Evolutionary conservation across 2,113 vertebrate species (phyloP), one percentile per base, ranked within the genome.

Genomic region (Nanorana parkeri): DNA sequence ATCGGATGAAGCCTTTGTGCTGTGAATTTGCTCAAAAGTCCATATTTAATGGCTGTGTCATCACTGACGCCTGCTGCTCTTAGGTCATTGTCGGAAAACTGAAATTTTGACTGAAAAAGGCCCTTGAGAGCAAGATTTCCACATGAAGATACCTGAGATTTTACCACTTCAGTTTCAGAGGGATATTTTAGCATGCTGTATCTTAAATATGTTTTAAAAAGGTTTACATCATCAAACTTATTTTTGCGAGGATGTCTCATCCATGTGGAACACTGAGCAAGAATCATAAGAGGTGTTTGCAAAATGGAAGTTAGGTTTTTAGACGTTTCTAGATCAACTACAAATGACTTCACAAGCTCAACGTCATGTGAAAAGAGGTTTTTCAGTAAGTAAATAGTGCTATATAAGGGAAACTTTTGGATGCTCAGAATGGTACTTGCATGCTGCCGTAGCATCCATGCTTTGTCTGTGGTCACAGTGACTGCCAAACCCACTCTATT

Each of bases 21-120:
- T 17, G 89, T 88, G 68, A 89, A 88, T 78, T 88, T 91, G 76
- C 78, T 89, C 71, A 89, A 78, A 23, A 92, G 61, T 56, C 75
- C 85, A 77, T 83, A 83, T 36, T 51, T 74, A 29, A 90, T 23
- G 21, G 83, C 87, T 47, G 85, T 80, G 11, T 84, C 84, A 54
- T 51, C 65, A 16, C 83, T 80, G 17, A 85, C 51, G 0, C 80
- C 89, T 20, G 72, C 80, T 67, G 86, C 83, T 60, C 1, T 15
- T 0, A 91, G 85, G 13, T 90, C 87, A 7, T 84, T 67, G 0
- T 78, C 85, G 5, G 19, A 84, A 47, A 92, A 90, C 26, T 89
- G 74, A 82, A 87, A 89, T 55, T 78, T 56, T 17, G 73, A 80
- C 10, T 86, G 78, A 4, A 89, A 88, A 81, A 88, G 36, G 4